Percentiles rank a stretch among this genome's conserved stretches.
Evolutionary conservation across 2,888 invertebrate species (phyloP).

Genomic region (Coleophora deauratella): DNA sequence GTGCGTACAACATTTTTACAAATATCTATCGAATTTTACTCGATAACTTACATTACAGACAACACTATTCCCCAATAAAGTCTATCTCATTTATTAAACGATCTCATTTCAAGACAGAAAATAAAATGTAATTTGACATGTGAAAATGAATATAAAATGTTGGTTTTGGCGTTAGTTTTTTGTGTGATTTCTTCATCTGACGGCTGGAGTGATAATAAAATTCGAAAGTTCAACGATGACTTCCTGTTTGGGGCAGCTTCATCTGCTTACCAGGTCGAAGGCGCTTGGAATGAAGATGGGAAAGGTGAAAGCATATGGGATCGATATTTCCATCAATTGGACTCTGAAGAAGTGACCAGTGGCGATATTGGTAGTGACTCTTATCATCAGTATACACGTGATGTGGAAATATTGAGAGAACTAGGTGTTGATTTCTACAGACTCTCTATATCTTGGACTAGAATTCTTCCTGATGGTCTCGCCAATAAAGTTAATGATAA

Average conservation of each 20-base stretch:
- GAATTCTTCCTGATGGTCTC: constrained; percentile 45
- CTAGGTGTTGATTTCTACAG: constrained; percentile 68
- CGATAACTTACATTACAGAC: too few species aligned
- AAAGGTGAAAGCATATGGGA: constrained; percentile 78
- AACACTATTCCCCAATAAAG: too few species aligned
- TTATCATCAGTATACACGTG: constrained; percentile 75
- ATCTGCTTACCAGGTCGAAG: constrained; percentile 75
- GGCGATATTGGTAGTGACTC: constrained; percentile 80
- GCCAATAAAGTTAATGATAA: constrained; percentile 46
- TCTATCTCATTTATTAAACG: too few species aligned
- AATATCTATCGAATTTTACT: too few species aligned
- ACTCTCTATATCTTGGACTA: constrained; percentile 76
- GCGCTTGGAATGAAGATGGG: constrained; percentile 72
- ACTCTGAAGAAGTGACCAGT: constrained; percentile 45
- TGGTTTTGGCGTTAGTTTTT: constrained; percentile 12
- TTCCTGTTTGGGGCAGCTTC: constrained; percentile 55
- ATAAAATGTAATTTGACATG: too few species aligned
- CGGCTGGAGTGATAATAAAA: constrained; percentile 36
- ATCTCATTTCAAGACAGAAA: too few species aligned
- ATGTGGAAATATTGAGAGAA: constrained; percentile 59
- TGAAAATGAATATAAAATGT: too few species aligned
- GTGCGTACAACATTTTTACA: too few species aligned
- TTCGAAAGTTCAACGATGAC: constrained; percentile 36
- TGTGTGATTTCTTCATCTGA: constrained; percentile 25
- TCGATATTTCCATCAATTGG: constrained; percentile 45